Conservation (phyloP, 1,140 invertebrate genomes). For the Pogonomyrmex californicus region DNA sequence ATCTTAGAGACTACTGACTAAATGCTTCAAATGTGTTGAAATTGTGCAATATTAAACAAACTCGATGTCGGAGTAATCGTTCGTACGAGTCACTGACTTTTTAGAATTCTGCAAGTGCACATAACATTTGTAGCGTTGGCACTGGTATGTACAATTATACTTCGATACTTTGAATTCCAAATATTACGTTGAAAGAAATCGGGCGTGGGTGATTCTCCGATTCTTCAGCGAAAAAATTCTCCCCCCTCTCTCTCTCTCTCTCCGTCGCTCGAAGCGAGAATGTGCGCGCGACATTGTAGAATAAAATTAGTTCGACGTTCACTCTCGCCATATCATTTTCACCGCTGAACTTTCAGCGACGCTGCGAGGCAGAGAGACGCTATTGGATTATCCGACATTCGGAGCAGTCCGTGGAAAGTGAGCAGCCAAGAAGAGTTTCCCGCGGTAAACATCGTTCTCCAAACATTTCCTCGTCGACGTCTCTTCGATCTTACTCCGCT, state of each 20-base stretch:
- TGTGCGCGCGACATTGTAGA: not conserved
- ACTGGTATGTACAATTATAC: slow-evolving; percentile 32
- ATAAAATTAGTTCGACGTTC: slow-evolving; percentile 51
- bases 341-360: slow-evolving; percentile 19
- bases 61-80: not conserved
- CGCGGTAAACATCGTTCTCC: slow-evolving; percentile 61
- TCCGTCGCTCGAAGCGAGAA: not conserved
- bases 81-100: not conserved
- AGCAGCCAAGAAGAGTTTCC: slow-evolving; percentile 56
- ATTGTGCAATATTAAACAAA: slow-evolving; percentile 22
- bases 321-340: slow-evolving; percentile 7
- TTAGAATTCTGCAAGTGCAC: not conserved
- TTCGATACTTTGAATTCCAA: not conserved
- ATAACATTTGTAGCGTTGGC: not conserved
- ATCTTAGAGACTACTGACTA: slow-evolving; percentile 34
- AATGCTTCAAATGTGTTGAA: slow-evolving; percentile 6
- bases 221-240: slow-evolving; percentile 7
- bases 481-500: slow-evolving; percentile 42
- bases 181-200: not conserved
- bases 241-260: too few species aligned
- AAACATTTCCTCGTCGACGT: slow-evolving; percentile 57
- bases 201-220: not conserved
- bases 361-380: slow-evolving; percentile 16
- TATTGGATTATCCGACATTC: slow-evolving; percentile 15
- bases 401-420: slow-evolving; percentile 33